Evolutionary conservation across 2,113 vertebrate species (phyloP).

Genomic region (Holacanthus passer): DNA sequence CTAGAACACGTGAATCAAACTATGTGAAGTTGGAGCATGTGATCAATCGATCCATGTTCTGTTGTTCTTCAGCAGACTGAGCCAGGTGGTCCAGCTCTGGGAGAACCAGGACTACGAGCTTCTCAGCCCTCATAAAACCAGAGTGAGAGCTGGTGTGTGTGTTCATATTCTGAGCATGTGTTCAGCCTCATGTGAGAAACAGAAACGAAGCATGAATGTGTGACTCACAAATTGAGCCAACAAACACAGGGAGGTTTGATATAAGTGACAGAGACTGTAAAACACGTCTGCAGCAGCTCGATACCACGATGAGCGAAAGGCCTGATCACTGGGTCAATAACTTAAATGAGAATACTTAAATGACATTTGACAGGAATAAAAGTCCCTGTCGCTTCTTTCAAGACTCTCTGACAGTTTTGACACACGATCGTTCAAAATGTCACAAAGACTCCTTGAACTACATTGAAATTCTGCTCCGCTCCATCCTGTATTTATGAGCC

Average conservation of each 20-base stretch:
- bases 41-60: neutral
- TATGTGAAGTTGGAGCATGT: too few species aligned
- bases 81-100: neutral
- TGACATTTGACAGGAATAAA: neutral
- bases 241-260: neutral
- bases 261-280: neutral
- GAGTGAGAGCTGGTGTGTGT: too few species aligned
- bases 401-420: neutral
- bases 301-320: neutral
- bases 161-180: too few species aligned
- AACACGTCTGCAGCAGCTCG: neutral
- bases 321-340: neutral
- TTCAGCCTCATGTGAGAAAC: too few species aligned
- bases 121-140: too few species aligned
- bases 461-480: constrained; percentile 7
- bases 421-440: neutral
- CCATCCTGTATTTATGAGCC: neutral
- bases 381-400: neutral
- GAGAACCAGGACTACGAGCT: too few species aligned
- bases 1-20: neutral
- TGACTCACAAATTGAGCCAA: neutral
- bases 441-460: neutral
- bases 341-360: neutral
- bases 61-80: neutral
- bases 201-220: neutral